phyloP scores from a whole-genome alignment of 2,113 vertebrate genomes.

The Elanus axillaris region DNA sequence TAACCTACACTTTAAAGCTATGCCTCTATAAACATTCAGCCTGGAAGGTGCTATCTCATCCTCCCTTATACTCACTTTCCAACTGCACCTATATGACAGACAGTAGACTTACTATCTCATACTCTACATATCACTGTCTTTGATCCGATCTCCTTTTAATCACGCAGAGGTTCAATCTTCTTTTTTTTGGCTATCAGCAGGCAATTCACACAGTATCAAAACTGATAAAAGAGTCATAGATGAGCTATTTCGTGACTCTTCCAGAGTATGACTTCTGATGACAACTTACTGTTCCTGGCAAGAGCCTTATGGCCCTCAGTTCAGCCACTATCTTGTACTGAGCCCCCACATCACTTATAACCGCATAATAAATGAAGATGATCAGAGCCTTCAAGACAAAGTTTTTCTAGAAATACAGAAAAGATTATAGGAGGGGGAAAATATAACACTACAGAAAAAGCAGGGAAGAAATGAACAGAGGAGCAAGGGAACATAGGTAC shows the following conservation, averaged over 20 bases:
- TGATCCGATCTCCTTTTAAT: background rate
- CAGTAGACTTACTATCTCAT: background rate
- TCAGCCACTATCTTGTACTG: background rate
- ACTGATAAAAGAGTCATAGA: background rate
- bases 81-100: background rate
- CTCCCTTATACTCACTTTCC: background rate
- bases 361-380: background rate
- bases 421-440: background rate
- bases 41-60: background rate
- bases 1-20: background rate
- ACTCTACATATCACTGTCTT: background rate
- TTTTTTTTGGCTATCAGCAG: background rate
- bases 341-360: background rate
- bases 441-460: background rate
- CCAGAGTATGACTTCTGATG: background rate
- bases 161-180: background rate
- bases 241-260: background rate
- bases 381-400: background rate
- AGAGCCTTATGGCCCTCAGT: background rate
- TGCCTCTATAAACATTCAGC: background rate
- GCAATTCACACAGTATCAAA: background rate
- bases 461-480: constrained; percentile 3
- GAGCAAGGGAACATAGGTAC: constrained; percentile 17
- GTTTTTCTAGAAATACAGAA: background rate
- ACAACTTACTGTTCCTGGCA: background rate